Conservation (phyloP, 2,797 vertebrate genomes). For the Semotilus atromaculatus region DNA sequence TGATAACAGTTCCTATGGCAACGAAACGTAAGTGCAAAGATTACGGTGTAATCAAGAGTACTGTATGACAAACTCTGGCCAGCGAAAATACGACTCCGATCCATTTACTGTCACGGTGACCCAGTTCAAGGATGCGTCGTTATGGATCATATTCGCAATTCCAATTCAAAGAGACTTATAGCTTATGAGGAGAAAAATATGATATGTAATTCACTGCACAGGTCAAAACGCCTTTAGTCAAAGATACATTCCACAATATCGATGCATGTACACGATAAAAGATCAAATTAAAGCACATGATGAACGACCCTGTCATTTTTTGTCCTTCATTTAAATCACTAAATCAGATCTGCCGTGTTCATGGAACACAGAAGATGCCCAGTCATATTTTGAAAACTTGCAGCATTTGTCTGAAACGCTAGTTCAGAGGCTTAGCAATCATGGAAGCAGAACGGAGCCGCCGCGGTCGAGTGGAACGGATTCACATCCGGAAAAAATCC, state of each 20-base stretch:
- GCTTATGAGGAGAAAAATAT: constrained; percentile 25
- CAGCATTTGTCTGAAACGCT: constrained; percentile 24
- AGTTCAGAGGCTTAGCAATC: not conserved
- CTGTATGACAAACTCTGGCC: constrained; percentile 11
- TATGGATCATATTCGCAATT: not conserved
- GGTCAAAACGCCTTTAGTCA: constrained; percentile 39
- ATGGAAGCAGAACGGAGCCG: constrained; percentile 4
- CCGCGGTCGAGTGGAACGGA: constrained; percentile 12
- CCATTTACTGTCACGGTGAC: constrained; percentile 6
- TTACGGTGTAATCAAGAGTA: constrained; percentile 31
- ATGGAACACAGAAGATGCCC: constrained; percentile 53
- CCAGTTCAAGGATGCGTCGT: not conserved
- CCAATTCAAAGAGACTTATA: constrained; percentile 19
- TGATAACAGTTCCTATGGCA: constrained; percentile 39
- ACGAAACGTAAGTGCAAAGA: constrained; percentile 29
- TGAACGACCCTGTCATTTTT: not conserved
- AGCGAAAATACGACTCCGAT: constrained; percentile 23
- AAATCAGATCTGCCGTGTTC: constrained; percentile 35
- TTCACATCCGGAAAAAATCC: not conserved
- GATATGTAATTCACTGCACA: constrained; percentile 46
- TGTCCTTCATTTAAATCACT: constrained; percentile 32
- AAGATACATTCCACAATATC: constrained; percentile 35
- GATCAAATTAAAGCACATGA: constrained; percentile 8
- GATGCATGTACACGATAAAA: constrained; percentile 23
- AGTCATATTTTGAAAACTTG: constrained; percentile 12